Base-by-base conservation (phyloP, 2,888 invertebrate genomes). In the Cosmia trapezina region DNA sequence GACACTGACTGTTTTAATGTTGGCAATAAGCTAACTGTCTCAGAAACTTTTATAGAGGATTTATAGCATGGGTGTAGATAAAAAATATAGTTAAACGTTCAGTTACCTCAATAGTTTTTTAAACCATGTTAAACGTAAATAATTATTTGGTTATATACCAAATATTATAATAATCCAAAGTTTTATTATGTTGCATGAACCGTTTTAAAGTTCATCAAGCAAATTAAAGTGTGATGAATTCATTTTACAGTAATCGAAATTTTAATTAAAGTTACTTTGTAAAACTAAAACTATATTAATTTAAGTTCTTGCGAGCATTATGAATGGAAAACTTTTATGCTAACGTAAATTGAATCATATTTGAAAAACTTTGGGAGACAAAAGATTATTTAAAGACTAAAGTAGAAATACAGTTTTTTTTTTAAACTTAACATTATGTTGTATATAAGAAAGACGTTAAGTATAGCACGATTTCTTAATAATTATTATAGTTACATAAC, bases 221-320 rank as follows among this genome's bases (percentile, higher is more conserved):
- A n/a, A 78, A 60, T 80, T 60, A 28, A 49, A 63, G 54, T 43
- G 5, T 73, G 6, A 54, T 80, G 49, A 60, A 80, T 76, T 64
- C 43, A 74, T 0, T 54, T 66, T 37, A 56, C 4, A 75, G 12
- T 66, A 62, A 65, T 53, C 33, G 17, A 80, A 65, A 56, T 65
- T 54, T 80, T 65, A 80, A 80, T 80, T 33, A 65, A 63, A 63
- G 12, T 66, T 65, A 17, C 49, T 80, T 62, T 47, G 51, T 61
- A 19, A 12, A 65, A 74, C 14, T 62, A 47, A 65, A 77, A 80
- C 49, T 61, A 19, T 63, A 73, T 80, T 73, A 37, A 63, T 73
- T 80, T 61, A 65, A 73, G 45, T 74, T 65, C 45, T 80, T 41
- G 49, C 45, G 22, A 65, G 56, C 7, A 56, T 51, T 49, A 49